Evolutionary conservation across 1,140 invertebrate genomes (phyloP), one percentile per base, ranked within the genome.

Genomic region (Bombus turneri): DNA sequence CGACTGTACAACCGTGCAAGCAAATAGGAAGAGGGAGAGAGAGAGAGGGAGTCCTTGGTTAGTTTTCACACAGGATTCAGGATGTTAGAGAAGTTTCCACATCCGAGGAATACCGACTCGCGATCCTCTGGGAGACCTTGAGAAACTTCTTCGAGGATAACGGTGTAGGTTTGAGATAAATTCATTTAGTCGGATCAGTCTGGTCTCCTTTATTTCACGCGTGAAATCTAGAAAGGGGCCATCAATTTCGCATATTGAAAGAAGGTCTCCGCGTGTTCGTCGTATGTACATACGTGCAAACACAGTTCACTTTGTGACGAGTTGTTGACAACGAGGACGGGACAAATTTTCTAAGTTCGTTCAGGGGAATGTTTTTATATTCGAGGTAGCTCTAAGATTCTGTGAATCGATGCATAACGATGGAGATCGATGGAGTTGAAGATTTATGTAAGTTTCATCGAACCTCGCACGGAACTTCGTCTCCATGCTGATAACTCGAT

Each of bases 81-180:
- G 62, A 78, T 79, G 80, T 43, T 75, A n/a, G n/a, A 41, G 9
- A 18, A 57, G 81, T 73, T 75, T n/a, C 53, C 66, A 43, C 31
- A 18, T 66, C 31, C 64, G 13, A 66, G 64, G 31, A 66, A 18
- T 10, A n/a, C 28, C 31, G 15, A 18, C 28, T 43, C 57, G 53
- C 13, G 31, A 59, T 13, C 15, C 68, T 6, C n/a, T 31, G 15
- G 1, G 13, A 71, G 68, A 8, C 59, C 66, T n/a, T 64, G 81
- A 89, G 84, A 88, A 83, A 81, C 47, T 47, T 77, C 53, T 79
- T 75, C 76, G 77, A 39, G 80, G 74, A 86, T 68, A 71, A 41
- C 80, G 76, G 68, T 69, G 72, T 77, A 89, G 87, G 85, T 89
- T 89, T 81, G 84, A 78, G 18, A 83, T 6, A 34, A 39, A 64